A percentile compares a stretch with the other conserved stretches of the same genome.
Conservation (phyloP, 2,113 vertebrate genomes). For the Grammomys dolichurus region DNA sequence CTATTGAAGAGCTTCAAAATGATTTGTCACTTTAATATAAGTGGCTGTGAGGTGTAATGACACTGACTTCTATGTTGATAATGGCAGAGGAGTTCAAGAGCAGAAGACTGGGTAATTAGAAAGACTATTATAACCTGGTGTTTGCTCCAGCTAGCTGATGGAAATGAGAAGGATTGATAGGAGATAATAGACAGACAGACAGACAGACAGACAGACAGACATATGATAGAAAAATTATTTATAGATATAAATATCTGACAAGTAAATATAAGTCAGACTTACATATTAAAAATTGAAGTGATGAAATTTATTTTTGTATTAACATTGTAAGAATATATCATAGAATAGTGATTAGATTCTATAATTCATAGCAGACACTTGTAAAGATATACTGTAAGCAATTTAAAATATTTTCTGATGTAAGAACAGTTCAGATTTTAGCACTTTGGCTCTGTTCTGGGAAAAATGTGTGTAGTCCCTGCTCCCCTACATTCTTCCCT, state of each 20-base stretch:
- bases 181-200: neutral
- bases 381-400: neutral
- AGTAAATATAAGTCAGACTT: neutral
- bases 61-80: neutral
- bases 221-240: neutral
- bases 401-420: neutral
- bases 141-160: neutral
- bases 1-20: neutral
- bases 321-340: neutral
- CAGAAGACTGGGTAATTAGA: neutral
- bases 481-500: neutral
- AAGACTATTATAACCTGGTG: neutral
- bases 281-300: neutral
- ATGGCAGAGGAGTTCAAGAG: neutral
- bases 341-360: neutral
- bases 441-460: neutral
- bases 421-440: neutral
- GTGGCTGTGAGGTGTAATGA: neutral
- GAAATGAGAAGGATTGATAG: neutral
- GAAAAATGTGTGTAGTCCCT: neutral
- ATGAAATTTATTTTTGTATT: conserved; percentile 46
- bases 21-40: neutral
- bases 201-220: neutral
- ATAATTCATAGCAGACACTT: neutral
- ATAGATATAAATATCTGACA: neutral